A percentile compares a stretch with the other conserved stretches of the same genome.
Evolutionary conservation across 2,888 invertebrate species (phyloP).

Genomic region (Limenitis arthemis): DNA sequence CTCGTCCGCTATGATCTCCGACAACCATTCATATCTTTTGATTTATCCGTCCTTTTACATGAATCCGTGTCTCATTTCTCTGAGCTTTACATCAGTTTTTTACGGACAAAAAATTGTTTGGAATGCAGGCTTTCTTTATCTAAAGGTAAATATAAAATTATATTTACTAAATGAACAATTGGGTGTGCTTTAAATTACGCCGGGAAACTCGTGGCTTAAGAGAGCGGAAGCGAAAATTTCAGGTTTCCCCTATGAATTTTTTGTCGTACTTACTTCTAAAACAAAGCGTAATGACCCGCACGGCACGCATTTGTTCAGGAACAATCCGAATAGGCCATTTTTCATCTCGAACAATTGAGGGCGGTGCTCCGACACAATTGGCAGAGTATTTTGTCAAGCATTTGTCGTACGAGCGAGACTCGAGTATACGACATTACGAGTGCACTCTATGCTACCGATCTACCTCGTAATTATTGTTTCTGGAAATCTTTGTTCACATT

Average conservation of each 20-base stretch:
- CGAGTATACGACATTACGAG: conserved; percentile 51
- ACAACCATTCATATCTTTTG: conserved; percentile 11
- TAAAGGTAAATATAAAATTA: conserved; percentile 32
- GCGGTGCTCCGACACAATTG: conserved; percentile 67
- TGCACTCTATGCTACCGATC: conserved; percentile 47
- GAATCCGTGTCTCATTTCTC: conserved; percentile 9
- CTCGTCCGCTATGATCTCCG: conserved; percentile 38
- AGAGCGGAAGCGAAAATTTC: conserved; percentile 56
- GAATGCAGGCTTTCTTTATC: conserved; percentile 1
- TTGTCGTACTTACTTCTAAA: conserved; percentile 65
- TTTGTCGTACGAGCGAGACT: conserved; percentile 55
- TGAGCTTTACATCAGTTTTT: conserved; percentile 1
- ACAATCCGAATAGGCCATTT: conserved; percentile 70
- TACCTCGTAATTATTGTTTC: conserved; percentile 14
- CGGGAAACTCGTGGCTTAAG: conserved; percentile 32
- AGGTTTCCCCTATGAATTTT: conserved; percentile 58
- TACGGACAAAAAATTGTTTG: conserved; percentile 7
- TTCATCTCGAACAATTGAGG: conserved; percentile 70
- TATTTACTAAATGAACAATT: conserved; percentile 50
- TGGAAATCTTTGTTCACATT: conserved; percentile 8
- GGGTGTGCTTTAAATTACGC: conserved; percentile 32
- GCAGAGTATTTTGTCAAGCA: conserved; percentile 70
- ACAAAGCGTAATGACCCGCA: conserved; percentile 71
- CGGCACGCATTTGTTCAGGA: conserved; percentile 69
- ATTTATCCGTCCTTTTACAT: conserved; percentile 8